phyloP scores from a whole-genome alignment of 2,888 invertebrate genomes.

The Neoascia interrupta region DNA sequence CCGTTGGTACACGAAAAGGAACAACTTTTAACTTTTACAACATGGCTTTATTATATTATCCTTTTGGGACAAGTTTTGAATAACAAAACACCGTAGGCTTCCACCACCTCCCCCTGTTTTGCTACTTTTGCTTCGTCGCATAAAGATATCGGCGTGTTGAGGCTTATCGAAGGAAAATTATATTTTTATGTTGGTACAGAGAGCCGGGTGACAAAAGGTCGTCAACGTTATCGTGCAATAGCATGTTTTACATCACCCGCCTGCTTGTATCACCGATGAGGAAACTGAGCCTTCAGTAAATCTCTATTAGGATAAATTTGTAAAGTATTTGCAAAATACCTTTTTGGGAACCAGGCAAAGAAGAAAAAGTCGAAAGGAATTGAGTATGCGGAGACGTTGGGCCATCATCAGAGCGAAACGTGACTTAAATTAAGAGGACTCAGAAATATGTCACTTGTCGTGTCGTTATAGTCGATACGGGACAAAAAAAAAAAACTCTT shows the following conservation, averaged over 20 bases:
- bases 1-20: slow-evolving; percentile 31
- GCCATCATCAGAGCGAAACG: slow-evolving; percentile 48
- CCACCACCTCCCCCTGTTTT: slow-evolving; percentile 22
- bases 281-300: slow-evolving; percentile 62
- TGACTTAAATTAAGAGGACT: slow-evolving; percentile 65
- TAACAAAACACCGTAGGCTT: slow-evolving; percentile 42
- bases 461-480: no score
- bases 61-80: slow-evolving; percentile 64
- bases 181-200: slow-evolving; percentile 55
- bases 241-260: slow-evolving; percentile 33
- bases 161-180: slow-evolving; percentile 63
- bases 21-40: slow-evolving; percentile 57
- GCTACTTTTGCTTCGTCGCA: no score
- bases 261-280: slow-evolving; percentile 26
- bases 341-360: slow-evolving; percentile 45
- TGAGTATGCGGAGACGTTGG: slow-evolving; percentile 26
- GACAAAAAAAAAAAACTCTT: slow-evolving; percentile 3
- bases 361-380: not conserved
- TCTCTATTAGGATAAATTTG: slow-evolving; percentile 66
- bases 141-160: slow-evolving; percentile 50
- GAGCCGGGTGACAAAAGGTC: slow-evolving; percentile 60
- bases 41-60: slow-evolving; percentile 66
- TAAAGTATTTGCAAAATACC: slow-evolving; percentile 67
- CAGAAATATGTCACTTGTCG: slow-evolving; percentile 56
- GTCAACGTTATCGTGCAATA: slow-evolving; percentile 38